Conservation (phyloP, 1,140 invertebrate species). For the Cheumatopsyche charites region DNA sequence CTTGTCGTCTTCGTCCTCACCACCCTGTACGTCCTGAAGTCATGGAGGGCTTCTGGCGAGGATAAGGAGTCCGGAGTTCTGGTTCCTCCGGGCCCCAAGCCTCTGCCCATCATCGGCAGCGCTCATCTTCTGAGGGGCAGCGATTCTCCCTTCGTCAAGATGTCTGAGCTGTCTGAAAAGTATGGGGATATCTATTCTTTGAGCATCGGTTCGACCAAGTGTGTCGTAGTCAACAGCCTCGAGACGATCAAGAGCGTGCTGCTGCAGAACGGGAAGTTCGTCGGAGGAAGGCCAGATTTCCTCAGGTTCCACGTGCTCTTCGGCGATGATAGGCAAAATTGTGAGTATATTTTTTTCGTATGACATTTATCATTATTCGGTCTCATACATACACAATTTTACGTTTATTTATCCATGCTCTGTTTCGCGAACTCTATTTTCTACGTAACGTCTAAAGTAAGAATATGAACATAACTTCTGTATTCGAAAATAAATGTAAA, state of each 20-base stretch:
- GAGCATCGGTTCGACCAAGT: slow-evolving; percentile 71
- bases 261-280: slow-evolving; percentile 78
- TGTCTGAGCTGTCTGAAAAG: slow-evolving; percentile 69
- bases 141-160: slow-evolving; percentile 74
- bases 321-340: slow-evolving; percentile 76
- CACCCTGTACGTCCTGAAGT: slow-evolving; percentile 1
- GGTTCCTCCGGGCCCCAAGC: slow-evolving; percentile 69
- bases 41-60: background rate
- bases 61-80: slow-evolving; percentile 33
- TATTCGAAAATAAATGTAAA: no score
- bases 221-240: slow-evolving; percentile 79
- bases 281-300: slow-evolving; percentile 83
- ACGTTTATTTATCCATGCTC: background rate
- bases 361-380: background rate
- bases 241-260: slow-evolving; percentile 78
- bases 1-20: background rate
- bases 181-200: slow-evolving; percentile 81
- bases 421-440: background rate
- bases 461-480: no score
- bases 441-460: no score
- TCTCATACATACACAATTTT: no score
- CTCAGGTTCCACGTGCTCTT: slow-evolving; percentile 75
- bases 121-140: slow-evolving; percentile 70
- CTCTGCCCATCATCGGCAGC: slow-evolving; percentile 75
- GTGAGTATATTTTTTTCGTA: slow-evolving; percentile 63